Evolutionary conservation across 2,888 invertebrate species (phyloP), one percentile per base, ranked within the genome.

Genomic region (Pachydiplax longipennis): DNA sequence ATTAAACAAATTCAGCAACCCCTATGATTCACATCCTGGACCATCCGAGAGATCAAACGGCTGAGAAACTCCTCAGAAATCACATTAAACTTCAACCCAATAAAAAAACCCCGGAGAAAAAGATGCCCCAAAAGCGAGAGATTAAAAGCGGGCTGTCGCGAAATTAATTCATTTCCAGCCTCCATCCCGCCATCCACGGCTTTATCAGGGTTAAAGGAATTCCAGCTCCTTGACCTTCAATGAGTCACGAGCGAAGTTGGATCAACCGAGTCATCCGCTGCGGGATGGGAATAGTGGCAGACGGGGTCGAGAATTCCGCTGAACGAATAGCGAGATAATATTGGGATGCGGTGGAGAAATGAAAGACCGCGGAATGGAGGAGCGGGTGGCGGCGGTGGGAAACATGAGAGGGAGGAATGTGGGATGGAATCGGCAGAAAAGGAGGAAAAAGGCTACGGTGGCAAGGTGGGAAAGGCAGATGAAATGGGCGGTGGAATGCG

Each of bases 191-290:
- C 40, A 35, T 31, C 58, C 58, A 35, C 58, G 83, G 53, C 31
- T 83, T 83, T 58, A 83, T 58, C 83, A 83, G 83, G 58, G 58
- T 83, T 58, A 83, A 83, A 83, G 83, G 83, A 83, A 83, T 83
- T 83, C 58, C 83, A 83, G 35, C 83, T 83, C 83, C 83, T 83
- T 83, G 83, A 83, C 83, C 83, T 83, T 83, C 83, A 58, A 58
- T 83, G 58, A 83, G 83, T 83, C 83, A 83, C 83, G 44, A 35
- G 35, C 81, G 35, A 12, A 35, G 83, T 35, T 83, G 18, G 58
- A 35, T 58, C 83, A 58, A 44, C 13, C 83, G 58, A 83, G 58
- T 58, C 58, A 83, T 82, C 40, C 25, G 31, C 83, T 12, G 58
- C 82, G 25, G 31, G 18, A 25, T n/a, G 53, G 31, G 82, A 53